Evolutionary conservation across 2,797 vertebrate species (phyloP), one percentile per base, ranked within the genome.

Genomic region (Nasua narica): DNA sequence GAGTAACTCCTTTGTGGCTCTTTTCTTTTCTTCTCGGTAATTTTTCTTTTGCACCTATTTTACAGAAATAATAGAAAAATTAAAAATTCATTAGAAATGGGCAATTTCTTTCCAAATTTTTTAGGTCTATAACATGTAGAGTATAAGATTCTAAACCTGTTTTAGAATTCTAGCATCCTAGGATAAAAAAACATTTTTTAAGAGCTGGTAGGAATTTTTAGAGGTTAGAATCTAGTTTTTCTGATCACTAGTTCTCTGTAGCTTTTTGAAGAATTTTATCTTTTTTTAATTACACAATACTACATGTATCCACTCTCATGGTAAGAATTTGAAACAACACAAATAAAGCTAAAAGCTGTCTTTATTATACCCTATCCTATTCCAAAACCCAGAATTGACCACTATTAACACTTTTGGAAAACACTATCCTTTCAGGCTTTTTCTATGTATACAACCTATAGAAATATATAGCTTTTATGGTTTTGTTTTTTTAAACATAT

Each of bases 1-100:
- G 93, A 99, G 99, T 84, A 99, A 98, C 98, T 99, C 99, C 98
- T 99, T 99, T 0, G 99, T 99, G 15, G 99, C 99, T 95, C 99
- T 99, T 98, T 99, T 99, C 98, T 99, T 99, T 97, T 99, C 99
- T 96, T 99, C 99, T 93, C 99, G 99, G 98, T 99, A 99, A 98
- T 99, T 99, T 98, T 99, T 99, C 99, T 99, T 99, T 98, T 99
- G 99, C 84, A 99, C 99, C 99, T 99, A 95, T 93, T 95, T 93
- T 77, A 98, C 96, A 89, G 27, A 92, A 97, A 87, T 94, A 86
- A 98, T 4, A 83, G 85, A 96, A 96, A 95, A 94, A 48, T 72
- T 91, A 78, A 95, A 43, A 97, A 88, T 32, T 85, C 40, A 85
- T 96, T 0, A 81, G 40, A 43, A 91, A 78, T 37, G 95, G 93